Evolutionary conservation across 2,888 invertebrate genomes (phyloP).

Genomic region (Tipula confusa): DNA sequence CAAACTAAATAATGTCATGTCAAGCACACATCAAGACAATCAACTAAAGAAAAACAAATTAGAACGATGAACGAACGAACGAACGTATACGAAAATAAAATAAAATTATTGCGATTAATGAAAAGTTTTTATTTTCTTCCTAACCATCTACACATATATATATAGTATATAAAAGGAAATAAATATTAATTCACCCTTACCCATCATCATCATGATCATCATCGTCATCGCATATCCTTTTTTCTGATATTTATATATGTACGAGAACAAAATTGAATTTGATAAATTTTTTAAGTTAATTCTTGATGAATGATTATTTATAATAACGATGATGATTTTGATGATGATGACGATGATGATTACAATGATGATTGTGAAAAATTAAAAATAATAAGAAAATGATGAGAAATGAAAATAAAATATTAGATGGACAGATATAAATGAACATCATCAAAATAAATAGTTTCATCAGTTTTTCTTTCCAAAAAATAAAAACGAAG

Average conservation of each 20-base stretch:
- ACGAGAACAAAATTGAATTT: background rate
- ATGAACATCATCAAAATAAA: slow-evolving; percentile 33
- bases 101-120: background rate
- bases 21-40: slow-evolving; percentile 29
- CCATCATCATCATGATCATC: background rate
- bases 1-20: slow-evolving; percentile 30
- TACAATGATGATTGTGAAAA: slow-evolving; percentile 14
- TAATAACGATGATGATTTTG: background rate
- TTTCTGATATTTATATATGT: background rate
- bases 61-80: background rate
- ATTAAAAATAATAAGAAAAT: slow-evolving; percentile 26
- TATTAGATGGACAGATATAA: slow-evolving; percentile 30
- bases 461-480: slow-evolving; percentile 30
- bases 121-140: slow-evolving; percentile 12
- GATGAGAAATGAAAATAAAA: slow-evolving; percentile 16
- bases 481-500: background rate
- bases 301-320: slow-evolving; percentile 14
- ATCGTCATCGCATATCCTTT: background rate
- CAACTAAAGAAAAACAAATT: slow-evolving; percentile 28
- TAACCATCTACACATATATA: background rate
- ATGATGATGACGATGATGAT: slow-evolving; percentile 26
- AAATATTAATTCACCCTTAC: background rate
- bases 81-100: no score
- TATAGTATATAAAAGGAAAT: background rate
- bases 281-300: slow-evolving; percentile 9